Conservation (phyloP, 2,113 vertebrate species). For the Nematolebias whitei region DNA sequence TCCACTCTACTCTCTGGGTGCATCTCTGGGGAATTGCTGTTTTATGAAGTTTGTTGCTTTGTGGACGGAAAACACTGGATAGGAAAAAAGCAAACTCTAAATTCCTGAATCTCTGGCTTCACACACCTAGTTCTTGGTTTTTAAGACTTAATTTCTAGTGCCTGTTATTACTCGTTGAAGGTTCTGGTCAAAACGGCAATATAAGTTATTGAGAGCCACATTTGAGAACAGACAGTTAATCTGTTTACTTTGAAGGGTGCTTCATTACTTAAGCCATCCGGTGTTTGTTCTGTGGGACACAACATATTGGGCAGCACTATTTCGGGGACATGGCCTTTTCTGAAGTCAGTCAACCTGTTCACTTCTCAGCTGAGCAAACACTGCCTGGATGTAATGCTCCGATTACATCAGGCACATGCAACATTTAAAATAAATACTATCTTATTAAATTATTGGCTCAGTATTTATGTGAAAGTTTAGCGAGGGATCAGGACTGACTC, state of each 20-base stretch:
- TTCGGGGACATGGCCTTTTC: background rate
- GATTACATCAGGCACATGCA: no score
- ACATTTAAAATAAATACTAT: no score
- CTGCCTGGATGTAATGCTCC: no score
- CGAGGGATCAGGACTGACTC: no score
- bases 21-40: constrained; percentile 49
- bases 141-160: background rate
- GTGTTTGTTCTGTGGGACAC: background rate
- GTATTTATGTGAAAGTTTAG: no score
- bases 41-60: constrained; percentile 65
- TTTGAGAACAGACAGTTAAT: background rate
- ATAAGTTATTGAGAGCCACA: background rate
- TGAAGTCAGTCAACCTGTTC: background rate
- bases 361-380: background rate
- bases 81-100: constrained; percentile 47
- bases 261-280: background rate
- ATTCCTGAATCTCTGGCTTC: constrained; percentile 33
- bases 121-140: background rate
- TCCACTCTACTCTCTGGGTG: background rate
- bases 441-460: no score
- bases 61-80: constrained; percentile 50
- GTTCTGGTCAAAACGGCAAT: constrained; percentile 3
- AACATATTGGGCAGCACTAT: background rate
- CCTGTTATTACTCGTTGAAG: background rate
- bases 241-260: background rate